phyloP scores from a whole-genome alignment of 1,140 invertebrate genomes.

The Aricia agestis region DNA sequence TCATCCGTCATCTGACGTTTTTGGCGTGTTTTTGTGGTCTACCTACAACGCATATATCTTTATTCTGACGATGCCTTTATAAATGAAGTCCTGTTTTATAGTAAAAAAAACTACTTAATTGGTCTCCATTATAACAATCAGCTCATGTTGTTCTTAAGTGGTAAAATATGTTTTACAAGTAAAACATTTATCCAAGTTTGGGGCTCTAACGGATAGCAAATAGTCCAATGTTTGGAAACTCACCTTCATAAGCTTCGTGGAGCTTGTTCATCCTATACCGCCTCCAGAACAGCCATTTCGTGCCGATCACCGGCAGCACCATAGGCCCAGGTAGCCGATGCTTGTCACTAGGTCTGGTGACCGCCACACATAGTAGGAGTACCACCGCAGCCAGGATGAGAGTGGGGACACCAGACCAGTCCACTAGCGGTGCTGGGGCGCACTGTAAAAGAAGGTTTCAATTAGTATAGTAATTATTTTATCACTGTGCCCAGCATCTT shows the following conservation, averaged over 20 bases:
- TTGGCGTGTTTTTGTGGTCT: too few relatives aligned
- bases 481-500: too few relatives aligned
- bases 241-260: slow-evolving; percentile 88
- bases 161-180: too few relatives aligned
- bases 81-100: too few relatives aligned
- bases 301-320: slow-evolving; percentile 85
- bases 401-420: slow-evolving; percentile 60
- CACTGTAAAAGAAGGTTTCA: slow-evolving; percentile 35
- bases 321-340: slow-evolving; percentile 84
- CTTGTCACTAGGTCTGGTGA: slow-evolving; percentile 43
- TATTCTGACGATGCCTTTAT: too few relatives aligned
- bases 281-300: slow-evolving; percentile 87
- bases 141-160: too few relatives aligned
- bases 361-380: slow-evolving; percentile 40
- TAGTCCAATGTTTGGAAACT: slow-evolving; percentile 15
- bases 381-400: slow-evolving; percentile 44
- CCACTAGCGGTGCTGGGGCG: slow-evolving; percentile 50
- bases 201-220: neutral
- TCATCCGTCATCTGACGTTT: too few relatives aligned
- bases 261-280: slow-evolving; percentile 84
- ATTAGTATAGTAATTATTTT: too few relatives aligned
- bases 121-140: too few relatives aligned
- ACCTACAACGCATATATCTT: too few relatives aligned
- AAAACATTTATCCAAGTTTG: too few relatives aligned
- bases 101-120: too few relatives aligned